Percentiles rank a stretch among this genome's conserved stretches.
Conservation (phyloP, 2,888 invertebrate species). For the Campopleginae sp. region DNA sequence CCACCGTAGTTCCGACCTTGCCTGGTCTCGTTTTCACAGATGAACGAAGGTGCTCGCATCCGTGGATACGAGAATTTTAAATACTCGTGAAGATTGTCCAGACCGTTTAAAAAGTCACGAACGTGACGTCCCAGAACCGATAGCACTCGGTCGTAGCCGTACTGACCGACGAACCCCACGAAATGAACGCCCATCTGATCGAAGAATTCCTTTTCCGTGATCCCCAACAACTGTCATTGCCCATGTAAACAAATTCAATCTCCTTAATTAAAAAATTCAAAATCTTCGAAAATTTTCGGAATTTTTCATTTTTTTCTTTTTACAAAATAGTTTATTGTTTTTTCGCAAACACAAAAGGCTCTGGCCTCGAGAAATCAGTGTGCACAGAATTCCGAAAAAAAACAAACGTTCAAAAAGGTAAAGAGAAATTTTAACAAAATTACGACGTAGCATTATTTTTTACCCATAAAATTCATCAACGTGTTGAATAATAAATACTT, state of each 20-base stretch:
- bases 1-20: constrained; percentile 83
- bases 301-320: too few species aligned
- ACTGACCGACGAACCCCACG: constrained; percentile 96
- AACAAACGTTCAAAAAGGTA: too few species aligned
- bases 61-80: constrained; percentile 97
- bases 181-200: constrained; percentile 97
- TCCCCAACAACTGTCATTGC: constrained; percentile 90
- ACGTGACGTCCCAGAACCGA: constrained; percentile 96
- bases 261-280: neutral
- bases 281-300: too few species aligned
- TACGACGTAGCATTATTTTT: too few species aligned
- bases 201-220: constrained; percentile 95
- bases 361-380: too few species aligned
- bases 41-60: constrained; percentile 97
- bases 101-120: constrained; percentile 97
- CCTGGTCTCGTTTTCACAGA: constrained; percentile 97
- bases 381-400: too few species aligned
- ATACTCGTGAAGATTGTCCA: constrained; percentile 99
- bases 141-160: constrained; percentile 96
- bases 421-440: too few species aligned
- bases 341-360: too few species aligned
- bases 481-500: too few species aligned
- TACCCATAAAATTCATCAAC: too few species aligned
- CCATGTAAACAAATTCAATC: neutral
- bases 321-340: too few species aligned